Percentiles rank a stretch among this genome's conserved stretches.
Evolutionary conservation across 2,888 invertebrate genomes (phyloP).

Genomic region (Hydrotaea cyrtoneurina): DNA sequence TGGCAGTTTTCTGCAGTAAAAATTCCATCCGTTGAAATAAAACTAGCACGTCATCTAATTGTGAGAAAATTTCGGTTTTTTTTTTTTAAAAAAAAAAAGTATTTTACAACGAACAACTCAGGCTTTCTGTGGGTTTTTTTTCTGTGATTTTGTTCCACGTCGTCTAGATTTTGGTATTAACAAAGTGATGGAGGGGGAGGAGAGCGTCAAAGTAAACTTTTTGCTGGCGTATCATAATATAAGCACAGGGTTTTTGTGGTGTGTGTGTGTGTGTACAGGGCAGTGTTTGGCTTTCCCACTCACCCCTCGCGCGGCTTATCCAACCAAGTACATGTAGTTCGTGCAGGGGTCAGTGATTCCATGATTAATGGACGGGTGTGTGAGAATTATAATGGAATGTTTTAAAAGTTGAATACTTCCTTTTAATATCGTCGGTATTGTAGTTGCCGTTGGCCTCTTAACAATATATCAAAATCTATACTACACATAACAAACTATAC

Average conservation of each 20-base stretch:
- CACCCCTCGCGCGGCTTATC: neutral
- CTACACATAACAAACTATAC: conserved; percentile 9
- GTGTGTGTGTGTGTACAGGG: neutral
- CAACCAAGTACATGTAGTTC: neutral
- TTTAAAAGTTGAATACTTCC: conserved; percentile 25
- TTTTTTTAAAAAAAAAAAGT: neutral
- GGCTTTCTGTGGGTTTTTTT: neutral
- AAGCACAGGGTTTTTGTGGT: conserved; percentile 39
- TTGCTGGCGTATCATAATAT: conserved; percentile 14
- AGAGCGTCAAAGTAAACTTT: neutral
- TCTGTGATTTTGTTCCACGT: conserved; percentile 30
- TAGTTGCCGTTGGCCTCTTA: neutral
- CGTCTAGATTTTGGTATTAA: neutral
- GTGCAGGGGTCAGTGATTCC: conserved; percentile 41
- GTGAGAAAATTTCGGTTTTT: conserved; percentile 55
- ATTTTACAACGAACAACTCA: neutral
- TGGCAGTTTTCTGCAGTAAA: conserved; percentile 6
- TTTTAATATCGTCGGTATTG: conserved; percentile 15
- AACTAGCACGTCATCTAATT: conserved; percentile 60
- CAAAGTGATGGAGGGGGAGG: neutral
- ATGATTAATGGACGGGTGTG: conserved; percentile 53
- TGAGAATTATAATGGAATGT: conserved; percentile 30
- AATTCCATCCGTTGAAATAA: conserved; percentile 24
- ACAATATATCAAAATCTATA: neutral
- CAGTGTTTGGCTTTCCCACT: neutral